phyloP scores from a whole-genome alignment of 2,888 invertebrate genomes.

The Hirudinaria manillensis region DNA sequence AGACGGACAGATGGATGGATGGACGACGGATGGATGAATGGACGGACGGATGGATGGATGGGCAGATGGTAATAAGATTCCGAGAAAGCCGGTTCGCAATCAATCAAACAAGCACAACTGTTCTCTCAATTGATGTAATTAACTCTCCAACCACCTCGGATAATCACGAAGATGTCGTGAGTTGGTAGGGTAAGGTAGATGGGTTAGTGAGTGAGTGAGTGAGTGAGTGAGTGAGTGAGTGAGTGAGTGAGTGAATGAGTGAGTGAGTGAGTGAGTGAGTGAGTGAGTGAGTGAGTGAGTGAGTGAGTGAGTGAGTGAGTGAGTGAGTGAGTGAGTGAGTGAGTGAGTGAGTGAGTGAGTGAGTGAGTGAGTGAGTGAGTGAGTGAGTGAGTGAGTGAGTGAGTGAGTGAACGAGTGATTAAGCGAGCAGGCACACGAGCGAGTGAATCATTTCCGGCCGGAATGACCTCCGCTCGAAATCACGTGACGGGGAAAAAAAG shows the following conservation, averaged over 20 bases:
- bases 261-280: neutral
- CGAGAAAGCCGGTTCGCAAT: too few species aligned
- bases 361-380: neutral
- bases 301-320: conserved; percentile 13
- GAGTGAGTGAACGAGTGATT: neutral
- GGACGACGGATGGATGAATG: neutral
- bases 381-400: neutral
- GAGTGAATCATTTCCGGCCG: neutral
- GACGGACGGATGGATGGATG: neutral
- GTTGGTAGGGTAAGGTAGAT: neutral
- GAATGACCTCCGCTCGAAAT: too few species aligned
- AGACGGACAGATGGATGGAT: neutral
- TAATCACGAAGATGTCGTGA: too few species aligned
- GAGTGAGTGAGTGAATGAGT: neutral
- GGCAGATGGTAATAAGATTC: neutral
- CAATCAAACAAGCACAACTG: too few species aligned
- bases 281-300: neutral
- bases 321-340: neutral
- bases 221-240: neutral
- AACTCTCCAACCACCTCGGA: too few species aligned
- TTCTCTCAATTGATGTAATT: too few species aligned
- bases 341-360: conserved; percentile 1
- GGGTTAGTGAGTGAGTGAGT: neutral
- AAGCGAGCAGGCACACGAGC: neutral
- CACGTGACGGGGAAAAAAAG: too few species aligned